Evolutionary conservation across 2,888 invertebrate genomes (phyloP).

Genomic region (Pardosa pseudoannulata): DNA sequence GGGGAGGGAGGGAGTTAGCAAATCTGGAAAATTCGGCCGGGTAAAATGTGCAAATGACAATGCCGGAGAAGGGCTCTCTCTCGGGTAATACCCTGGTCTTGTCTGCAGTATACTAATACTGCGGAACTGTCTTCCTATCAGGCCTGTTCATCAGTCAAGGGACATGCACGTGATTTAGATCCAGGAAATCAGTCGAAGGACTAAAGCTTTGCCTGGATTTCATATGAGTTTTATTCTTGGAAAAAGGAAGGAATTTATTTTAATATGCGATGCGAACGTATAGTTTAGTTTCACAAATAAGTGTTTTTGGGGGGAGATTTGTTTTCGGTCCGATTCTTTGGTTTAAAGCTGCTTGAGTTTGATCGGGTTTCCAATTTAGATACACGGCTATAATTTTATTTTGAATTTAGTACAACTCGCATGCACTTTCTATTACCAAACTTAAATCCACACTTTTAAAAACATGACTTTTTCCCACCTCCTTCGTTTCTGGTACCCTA

Average conservation of each 20-base stretch:
- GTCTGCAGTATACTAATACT: slow-evolving; percentile 69
- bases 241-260: neutral
- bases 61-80: slow-evolving; percentile 29
- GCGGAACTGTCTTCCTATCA: slow-evolving; percentile 52
- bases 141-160: slow-evolving; percentile 66
- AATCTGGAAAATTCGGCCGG: slow-evolving; percentile 38
- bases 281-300: neutral
- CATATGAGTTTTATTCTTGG: neutral
- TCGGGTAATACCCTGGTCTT: slow-evolving; percentile 53
- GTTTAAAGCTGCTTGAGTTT: no score
- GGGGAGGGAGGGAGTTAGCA: neutral
- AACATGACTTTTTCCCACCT: no score
- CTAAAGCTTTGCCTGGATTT: slow-evolving; percentile 14
- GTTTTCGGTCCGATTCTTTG: no score
- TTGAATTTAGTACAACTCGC: no score
- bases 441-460: no score
- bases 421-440: no score
- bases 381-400: no score
- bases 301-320: neutral
- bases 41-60: slow-evolving; percentile 71
- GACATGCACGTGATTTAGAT: slow-evolving; percentile 52
- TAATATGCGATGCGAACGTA: neutral
- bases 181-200: slow-evolving; percentile 28
- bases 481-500: no score
- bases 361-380: no score